These are phyloP conservation scores for Aleiodes testaceus DNA, from an alignment of 2,888 invertebrate genomes.

Conservation along the genomic window DNA sequence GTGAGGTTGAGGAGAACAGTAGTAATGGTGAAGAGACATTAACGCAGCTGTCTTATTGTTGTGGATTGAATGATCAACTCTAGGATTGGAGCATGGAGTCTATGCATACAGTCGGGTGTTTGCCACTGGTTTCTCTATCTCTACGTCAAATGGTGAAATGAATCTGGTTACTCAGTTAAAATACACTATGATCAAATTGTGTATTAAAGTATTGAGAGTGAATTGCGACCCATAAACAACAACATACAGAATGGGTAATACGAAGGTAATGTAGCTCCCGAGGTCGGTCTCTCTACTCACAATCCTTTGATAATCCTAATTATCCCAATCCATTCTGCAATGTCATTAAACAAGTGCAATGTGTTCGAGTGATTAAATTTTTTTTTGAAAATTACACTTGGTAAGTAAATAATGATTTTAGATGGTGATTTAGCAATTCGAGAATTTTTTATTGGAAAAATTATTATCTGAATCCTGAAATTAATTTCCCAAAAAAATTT, in stretches of 20 bases:
- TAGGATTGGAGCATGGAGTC: constrained; percentile 71
- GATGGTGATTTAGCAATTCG: constrained; percentile 2
- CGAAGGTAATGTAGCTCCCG: constrained; percentile 74
- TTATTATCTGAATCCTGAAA: constrained; percentile 2
- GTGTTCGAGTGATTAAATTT: not conserved
- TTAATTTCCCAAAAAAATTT: constrained; percentile 15
- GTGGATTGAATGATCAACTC: constrained; percentile 72
- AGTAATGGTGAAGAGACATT: constrained; percentile 66
- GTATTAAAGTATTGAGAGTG: constrained; percentile 71
- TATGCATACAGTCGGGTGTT: constrained; percentile 69
- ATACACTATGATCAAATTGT: constrained; percentile 58
- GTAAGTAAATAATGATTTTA: constrained; percentile 43
- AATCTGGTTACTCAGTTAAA: constrained; percentile 70
- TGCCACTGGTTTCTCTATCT: constrained; percentile 65
- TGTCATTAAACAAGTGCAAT: not conserved
- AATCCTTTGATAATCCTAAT: constrained; percentile 18
- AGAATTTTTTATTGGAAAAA: constrained; percentile 13
- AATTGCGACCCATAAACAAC: constrained; percentile 70
- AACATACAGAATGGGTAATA: constrained; percentile 70
- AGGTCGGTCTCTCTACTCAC: constrained; percentile 70
- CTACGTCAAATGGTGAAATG: constrained; percentile 68
- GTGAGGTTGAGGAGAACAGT: constrained; percentile 57
- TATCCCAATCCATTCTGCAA: not conserved
- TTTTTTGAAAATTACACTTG: constrained; percentile 16
- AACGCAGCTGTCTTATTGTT: constrained; percentile 73